Conservation (phyloP, 2,113 vertebrate species). For the Equus quagga region DNA sequence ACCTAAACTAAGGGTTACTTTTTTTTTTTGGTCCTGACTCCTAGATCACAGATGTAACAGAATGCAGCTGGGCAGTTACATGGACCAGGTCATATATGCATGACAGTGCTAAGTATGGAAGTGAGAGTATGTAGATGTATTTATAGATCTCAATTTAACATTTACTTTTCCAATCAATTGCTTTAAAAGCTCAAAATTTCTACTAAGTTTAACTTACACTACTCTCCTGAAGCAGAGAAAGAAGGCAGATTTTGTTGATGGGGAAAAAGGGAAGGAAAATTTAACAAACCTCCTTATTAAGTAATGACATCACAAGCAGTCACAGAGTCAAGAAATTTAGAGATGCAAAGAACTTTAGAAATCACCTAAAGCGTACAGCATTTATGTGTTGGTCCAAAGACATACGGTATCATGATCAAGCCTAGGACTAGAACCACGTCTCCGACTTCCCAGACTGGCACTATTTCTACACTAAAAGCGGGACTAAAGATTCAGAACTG, state of each 20-base stretch:
- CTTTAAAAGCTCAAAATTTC: slow-evolving; percentile 37
- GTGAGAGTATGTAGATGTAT: neutral
- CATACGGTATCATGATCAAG: neutral
- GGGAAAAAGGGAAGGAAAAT: neutral
- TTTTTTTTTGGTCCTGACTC: neutral
- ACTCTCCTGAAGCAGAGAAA: neutral
- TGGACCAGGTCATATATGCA: neutral
- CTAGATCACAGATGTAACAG: neutral
- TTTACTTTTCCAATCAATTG: slow-evolving; percentile 15
- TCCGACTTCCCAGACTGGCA: neutral
- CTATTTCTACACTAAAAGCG: neutral
- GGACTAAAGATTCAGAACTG: neutral
- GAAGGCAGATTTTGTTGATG: neutral
- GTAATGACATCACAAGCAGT: neutral
- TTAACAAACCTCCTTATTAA: neutral
- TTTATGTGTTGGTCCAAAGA: neutral
- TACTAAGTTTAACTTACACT: neutral
- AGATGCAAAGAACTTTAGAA: neutral
- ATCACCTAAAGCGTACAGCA: neutral
- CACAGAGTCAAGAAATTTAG: neutral
- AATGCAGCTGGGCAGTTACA: neutral
- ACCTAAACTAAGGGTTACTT: neutral
- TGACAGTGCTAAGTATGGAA: neutral
- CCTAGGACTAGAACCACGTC: neutral
- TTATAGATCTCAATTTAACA: neutral